phyloP scores from a whole-genome alignment of 2,888 invertebrate species.

The Rotaria sp. region DNA sequence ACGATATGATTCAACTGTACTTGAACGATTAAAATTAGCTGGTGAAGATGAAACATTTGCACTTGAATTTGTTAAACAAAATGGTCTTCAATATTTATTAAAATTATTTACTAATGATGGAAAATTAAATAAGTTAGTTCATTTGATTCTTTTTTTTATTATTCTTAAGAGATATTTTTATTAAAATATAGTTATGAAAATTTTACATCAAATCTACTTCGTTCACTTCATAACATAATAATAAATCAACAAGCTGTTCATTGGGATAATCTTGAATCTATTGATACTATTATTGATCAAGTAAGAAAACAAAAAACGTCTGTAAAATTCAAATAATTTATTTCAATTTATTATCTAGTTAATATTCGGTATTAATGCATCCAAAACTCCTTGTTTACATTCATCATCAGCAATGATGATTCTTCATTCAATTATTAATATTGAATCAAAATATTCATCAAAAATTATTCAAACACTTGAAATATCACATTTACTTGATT shows the following conservation, averaged over 20 bases:
- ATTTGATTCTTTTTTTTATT: not conserved
- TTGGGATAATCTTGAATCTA: conserved; percentile 1
- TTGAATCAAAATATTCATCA: not conserved
- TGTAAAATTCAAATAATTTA: no score
- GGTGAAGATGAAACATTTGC: conserved; percentile 19
- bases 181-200: not conserved
- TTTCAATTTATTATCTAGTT: not conserved
- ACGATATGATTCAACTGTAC: not conserved
- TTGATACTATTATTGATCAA: not conserved
- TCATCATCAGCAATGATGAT: conserved; percentile 16
- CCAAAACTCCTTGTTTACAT: not conserved
- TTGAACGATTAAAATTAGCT: conserved; percentile 19
- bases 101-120: not conserved
- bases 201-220: conserved; percentile 8
- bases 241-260: not conserved
- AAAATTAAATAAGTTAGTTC: not conserved
- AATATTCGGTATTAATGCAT: not conserved
- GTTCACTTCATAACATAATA: conserved; percentile 7
- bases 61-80: conserved; percentile 10
- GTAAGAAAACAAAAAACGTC: not conserved
- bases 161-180: not conserved
- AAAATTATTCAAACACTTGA: conserved; percentile 5
- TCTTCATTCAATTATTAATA: conserved; percentile 4
- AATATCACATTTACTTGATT: not conserved
- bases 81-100: conserved; percentile 9